Conservation (phyloP, 2,113 vertebrate species). For the Pardalotus punctatus region DNA sequence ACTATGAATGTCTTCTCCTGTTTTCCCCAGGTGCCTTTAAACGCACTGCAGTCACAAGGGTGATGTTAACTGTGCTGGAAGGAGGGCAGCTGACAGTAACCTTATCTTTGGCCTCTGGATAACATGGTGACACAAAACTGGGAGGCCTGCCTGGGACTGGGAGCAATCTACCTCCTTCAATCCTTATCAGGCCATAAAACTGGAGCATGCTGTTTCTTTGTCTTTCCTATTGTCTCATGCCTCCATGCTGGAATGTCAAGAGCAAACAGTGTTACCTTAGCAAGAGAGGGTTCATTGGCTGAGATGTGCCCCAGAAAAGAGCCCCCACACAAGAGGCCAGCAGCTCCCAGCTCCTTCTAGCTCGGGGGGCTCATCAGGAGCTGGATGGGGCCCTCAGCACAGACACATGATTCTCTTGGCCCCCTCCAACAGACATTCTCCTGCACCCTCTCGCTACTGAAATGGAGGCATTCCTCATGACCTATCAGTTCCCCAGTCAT, state of each 20-base stretch:
- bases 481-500: neutral
- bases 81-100: neutral
- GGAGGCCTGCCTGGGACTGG: neutral
- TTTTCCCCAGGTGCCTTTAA: neutral
- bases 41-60: accelerated
- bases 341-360: neutral
- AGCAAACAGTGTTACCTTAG: neutral
- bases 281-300: accelerated
- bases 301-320: neutral
- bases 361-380: neutral
- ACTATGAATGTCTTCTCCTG: neutral
- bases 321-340: accelerated
- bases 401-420: accelerated
- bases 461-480: neutral
- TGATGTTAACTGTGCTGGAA: neutral
- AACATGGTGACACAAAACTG: neutral
- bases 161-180: neutral
- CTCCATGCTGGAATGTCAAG: neutral
- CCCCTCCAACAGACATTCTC: accelerated
- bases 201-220: neutral
- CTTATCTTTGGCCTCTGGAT: neutral
- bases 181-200: neutral
- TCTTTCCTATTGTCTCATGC: neutral
- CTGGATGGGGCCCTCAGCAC: neutral
- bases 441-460: neutral